Evolutionary conservation across 2,888 invertebrate species (phyloP).

Genomic region (Dasypolia templi): DNA sequence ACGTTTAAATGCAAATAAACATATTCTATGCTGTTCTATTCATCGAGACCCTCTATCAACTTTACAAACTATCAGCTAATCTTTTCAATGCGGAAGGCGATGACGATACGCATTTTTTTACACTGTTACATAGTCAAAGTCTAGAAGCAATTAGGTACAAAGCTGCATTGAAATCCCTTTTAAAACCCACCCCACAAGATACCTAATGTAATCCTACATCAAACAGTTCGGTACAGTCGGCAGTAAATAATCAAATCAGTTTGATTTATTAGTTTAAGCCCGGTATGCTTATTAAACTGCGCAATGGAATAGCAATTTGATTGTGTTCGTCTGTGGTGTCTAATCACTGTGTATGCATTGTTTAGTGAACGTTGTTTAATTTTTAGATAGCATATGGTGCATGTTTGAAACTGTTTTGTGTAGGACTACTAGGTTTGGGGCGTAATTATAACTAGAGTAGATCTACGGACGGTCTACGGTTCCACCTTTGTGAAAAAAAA

Average conservation of each 20-base stretch:
- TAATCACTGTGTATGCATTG: slow-evolving; percentile 63
- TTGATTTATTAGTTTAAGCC: slow-evolving; percentile 85
- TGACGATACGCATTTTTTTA: not conserved
- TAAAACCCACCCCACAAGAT: slow-evolving; percentile 38
- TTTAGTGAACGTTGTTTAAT: slow-evolving; percentile 63
- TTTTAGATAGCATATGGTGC: slow-evolving; percentile 48
- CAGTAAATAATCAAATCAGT: slow-evolving; percentile 87
- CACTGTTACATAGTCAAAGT: not conserved
- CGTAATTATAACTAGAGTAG: not conserved
- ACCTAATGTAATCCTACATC: slow-evolving; percentile 53
- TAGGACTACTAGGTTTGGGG: not conserved
- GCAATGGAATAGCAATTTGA: slow-evolving; percentile 79
- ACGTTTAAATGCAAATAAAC: too few relatives aligned
- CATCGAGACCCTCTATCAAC: not conserved
- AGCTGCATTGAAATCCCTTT: slow-evolving; percentile 16
- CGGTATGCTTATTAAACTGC: slow-evolving; percentile 83
- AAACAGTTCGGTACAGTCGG: slow-evolving; percentile 68
- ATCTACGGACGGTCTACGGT: too few relatives aligned
- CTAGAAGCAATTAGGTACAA: not conserved
- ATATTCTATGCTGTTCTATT: too few relatives aligned
- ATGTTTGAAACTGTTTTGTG: slow-evolving; percentile 12
- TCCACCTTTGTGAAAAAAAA: not conserved
- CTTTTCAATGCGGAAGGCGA: not conserved
- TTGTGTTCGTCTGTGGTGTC: slow-evolving; percentile 68
- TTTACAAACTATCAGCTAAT: not conserved